Evolutionary conservation across 2,113 vertebrate genomes (phyloP).

Genomic region (Sorex araneus): DNA sequence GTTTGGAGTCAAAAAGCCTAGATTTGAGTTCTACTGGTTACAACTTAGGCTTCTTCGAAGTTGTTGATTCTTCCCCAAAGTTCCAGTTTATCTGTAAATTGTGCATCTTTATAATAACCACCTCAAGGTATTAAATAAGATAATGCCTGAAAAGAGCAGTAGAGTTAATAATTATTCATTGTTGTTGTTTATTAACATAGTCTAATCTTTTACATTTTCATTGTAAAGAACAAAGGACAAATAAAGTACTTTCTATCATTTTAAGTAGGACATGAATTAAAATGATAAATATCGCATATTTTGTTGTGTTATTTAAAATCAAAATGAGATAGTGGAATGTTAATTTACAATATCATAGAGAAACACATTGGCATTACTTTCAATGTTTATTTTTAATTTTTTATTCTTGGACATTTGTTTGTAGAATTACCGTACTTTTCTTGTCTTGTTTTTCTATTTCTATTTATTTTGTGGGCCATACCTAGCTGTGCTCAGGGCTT

Average conservation of each 20-base stretch:
- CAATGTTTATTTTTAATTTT: constrained; percentile 33
- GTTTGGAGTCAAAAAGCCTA: neutral
- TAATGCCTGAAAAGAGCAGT: neutral
- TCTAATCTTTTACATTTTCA: neutral
- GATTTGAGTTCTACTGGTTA: neutral
- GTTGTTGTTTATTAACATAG: constrained; percentile 21
- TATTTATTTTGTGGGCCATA: no score
- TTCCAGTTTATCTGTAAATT: constrained; percentile 14
- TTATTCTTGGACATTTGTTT: no score
- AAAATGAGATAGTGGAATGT: constrained; percentile 26
- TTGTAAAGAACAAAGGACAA: constrained; percentile 15
- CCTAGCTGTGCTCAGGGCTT: no score
- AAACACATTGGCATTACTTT: constrained; percentile 36
- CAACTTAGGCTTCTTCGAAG: neutral
- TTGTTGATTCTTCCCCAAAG: neutral
- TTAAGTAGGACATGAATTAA: neutral
- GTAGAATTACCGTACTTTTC: no score
- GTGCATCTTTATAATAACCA: neutral
- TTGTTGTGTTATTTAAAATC: constrained; percentile 31
- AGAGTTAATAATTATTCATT: neutral
- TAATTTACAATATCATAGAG: neutral
- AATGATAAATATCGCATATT: constrained; percentile 14
- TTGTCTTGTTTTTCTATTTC: no score
- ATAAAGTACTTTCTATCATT: neutral
- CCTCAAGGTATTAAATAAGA: neutral